phyloP scores from a whole-genome alignment of 2,113 vertebrate species.

The Myrmecophaga tridactyla region DNA sequence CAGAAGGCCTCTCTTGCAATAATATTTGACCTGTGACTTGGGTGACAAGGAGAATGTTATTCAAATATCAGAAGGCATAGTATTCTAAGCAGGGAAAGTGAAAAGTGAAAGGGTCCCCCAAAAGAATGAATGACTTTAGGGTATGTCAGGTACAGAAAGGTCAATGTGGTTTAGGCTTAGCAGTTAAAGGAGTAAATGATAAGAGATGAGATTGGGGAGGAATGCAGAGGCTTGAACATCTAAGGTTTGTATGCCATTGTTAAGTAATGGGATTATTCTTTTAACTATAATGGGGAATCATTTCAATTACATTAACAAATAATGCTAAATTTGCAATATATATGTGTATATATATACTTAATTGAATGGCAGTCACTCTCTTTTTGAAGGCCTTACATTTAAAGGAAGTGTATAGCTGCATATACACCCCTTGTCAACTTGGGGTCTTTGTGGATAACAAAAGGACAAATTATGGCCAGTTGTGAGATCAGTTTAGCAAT shows the following conservation, averaged over 20 bases:
- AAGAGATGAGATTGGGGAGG: neutral
- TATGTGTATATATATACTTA: neutral
- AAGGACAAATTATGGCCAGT: neutral
- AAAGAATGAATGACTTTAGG: neutral
- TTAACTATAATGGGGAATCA: neutral
- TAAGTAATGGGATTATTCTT: neutral
- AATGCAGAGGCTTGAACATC: neutral
- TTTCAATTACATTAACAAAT: neutral
- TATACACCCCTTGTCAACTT: neutral
- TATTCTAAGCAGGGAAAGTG: neutral
- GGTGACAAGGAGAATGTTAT: neutral
- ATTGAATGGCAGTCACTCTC: neutral
- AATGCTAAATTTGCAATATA: neutral
- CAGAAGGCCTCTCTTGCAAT: neutral
- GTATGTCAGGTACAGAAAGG: neutral
- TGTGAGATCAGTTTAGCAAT: neutral
- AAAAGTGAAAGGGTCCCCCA: neutral
- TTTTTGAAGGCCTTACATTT: neutral
- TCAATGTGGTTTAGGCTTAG: neutral
- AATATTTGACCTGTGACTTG: neutral
- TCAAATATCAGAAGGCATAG: neutral
- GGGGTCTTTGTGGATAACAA: neutral
- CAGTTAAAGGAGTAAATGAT: neutral
- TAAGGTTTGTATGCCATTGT: neutral
- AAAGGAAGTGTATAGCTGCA: neutral